Percentiles rank a stretch among this genome's conserved stretches.
Evolutionary conservation across 2,113 vertebrate species (phyloP).

Genomic region (Cyphomyrus discorhynchus): DNA sequence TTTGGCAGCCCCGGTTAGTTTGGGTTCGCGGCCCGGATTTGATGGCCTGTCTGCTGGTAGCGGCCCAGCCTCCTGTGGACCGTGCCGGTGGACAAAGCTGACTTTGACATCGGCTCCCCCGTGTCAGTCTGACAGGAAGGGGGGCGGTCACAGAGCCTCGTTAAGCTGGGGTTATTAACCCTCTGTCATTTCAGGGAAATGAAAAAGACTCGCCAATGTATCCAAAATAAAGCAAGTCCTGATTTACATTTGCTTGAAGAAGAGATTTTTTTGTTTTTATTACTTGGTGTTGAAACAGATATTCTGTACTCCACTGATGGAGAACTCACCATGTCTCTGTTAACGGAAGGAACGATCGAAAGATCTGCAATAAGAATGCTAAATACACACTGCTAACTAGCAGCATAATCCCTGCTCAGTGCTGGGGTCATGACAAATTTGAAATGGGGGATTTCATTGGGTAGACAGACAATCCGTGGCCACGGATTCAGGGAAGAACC

Average conservation of each 20-base stretch:
- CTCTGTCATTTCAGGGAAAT: background rate
- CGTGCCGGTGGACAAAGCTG: background rate
- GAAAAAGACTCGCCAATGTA: background rate
- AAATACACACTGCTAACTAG: background rate
- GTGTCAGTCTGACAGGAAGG: background rate
- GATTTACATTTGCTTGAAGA: background rate
- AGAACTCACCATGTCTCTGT: background rate
- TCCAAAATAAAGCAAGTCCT: background rate
- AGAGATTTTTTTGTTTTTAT: background rate
- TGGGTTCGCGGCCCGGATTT: background rate
- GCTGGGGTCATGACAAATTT: background rate
- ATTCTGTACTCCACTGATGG: background rate
- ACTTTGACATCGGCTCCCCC: background rate
- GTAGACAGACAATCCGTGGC: background rate
- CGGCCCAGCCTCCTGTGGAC: background rate
- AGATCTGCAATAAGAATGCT: background rate
- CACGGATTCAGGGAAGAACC: background rate
- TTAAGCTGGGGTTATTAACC: background rate
- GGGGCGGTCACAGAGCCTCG: background rate
- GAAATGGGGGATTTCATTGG: background rate
- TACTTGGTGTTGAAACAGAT: background rate
- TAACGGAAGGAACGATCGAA: background rate
- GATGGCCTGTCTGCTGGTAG: background rate
- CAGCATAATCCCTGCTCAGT: background rate
- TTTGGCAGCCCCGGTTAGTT: background rate